Evolutionary conservation across 2,797 vertebrate species (phyloP), one percentile per base, ranked within the genome.

Genomic region (Aselliscus stoliczkanus): DNA sequence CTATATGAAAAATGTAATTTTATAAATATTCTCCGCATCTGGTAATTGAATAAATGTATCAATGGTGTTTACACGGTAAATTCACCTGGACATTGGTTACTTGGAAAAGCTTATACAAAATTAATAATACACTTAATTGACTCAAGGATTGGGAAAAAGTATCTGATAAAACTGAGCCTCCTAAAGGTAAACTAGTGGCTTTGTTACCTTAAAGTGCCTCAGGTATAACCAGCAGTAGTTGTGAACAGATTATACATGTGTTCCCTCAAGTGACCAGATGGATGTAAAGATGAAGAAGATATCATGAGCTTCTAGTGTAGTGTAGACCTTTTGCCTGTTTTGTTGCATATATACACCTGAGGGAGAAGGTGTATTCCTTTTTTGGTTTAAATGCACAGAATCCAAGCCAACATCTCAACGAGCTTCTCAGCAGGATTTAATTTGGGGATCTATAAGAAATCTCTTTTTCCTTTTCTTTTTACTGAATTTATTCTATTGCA

Each of bases 391-490:
- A 67, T 0, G 0, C n/a, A 1, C 72, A 50, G 95, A 90, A 62
- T 81, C 64, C 44, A 29, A 62, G 34, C 47, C 62, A 85, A 1
- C 47, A 60, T 58, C 52, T 92, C 79, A 87, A 15, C 23, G 82
- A 96, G 56, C 81, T 94, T 82, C 84, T 60, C 86, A 90, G 82
- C 65, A 93, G 90, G 94, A 88, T 96, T 97, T 20, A 42, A 65
- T 83, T 56, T 39, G 12, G 62, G 85, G 42, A 60, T 72, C 89
- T 67, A 1, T 85, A 75, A 76, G 34, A 80, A 76, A 93, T 86
- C 4, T 31, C 50, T 70, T 95, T 92, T 67, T 7, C 47, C 23
- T 94, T 65, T 81, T 54, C 56, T 93, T 70, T 77, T 44, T 54
- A 31, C 21, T 34, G 21, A 76, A 56, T 81, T 50, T 88, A 39